These are phyloP conservation scores for Neodiprion pinetum DNA, from an alignment of 1,140 invertebrate species.

Conservation along the genomic window DNA sequence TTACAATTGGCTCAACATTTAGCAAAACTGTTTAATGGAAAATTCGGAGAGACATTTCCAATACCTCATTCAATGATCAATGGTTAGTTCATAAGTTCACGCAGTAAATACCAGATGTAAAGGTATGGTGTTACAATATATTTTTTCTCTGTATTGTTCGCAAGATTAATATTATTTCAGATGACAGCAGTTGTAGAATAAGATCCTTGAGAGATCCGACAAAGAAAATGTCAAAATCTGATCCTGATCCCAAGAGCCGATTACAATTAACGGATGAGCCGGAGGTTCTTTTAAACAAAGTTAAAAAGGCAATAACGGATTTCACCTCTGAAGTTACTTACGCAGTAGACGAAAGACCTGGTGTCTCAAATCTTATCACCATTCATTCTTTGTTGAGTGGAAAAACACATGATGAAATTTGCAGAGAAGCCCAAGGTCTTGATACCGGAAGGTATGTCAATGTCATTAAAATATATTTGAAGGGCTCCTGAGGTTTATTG, in stretches of 20 bases:
- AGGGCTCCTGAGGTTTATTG: conserved; percentile 8
- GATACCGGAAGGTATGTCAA: conserved; percentile 74
- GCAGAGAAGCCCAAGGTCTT: conserved; percentile 69
- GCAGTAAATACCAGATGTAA: too few species aligned
- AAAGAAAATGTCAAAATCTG: conserved; percentile 99
- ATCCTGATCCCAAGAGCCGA: conserved; percentile 75
- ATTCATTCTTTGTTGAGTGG: conserved; percentile 83
- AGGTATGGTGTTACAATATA: background rate
- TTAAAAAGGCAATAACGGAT: conserved; percentile 94
- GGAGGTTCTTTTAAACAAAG: conserved; percentile 79
- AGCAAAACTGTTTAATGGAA: conserved; percentile 81
- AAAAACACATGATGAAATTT: conserved; percentile 74
- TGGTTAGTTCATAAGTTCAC: conserved; percentile 48
- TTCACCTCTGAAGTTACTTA: conserved; percentile 84
- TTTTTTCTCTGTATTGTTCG: conserved; percentile 16
- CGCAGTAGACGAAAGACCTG: conserved; percentile 79
- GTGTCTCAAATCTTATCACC: conserved; percentile 86
- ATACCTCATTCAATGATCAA: conserved; percentile 72
- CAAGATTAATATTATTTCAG: conserved; percentile 44
- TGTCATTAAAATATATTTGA: conserved; percentile 21
- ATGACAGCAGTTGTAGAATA: conserved; percentile 69
- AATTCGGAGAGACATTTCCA: conserved; percentile 80
- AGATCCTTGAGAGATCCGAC: conserved; percentile 82
- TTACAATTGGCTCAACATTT: conserved; percentile 88
- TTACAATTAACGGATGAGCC: conserved; percentile 85